Conservation (phyloP, 2,797 vertebrate species). For the Poecilia gillii region DNA sequence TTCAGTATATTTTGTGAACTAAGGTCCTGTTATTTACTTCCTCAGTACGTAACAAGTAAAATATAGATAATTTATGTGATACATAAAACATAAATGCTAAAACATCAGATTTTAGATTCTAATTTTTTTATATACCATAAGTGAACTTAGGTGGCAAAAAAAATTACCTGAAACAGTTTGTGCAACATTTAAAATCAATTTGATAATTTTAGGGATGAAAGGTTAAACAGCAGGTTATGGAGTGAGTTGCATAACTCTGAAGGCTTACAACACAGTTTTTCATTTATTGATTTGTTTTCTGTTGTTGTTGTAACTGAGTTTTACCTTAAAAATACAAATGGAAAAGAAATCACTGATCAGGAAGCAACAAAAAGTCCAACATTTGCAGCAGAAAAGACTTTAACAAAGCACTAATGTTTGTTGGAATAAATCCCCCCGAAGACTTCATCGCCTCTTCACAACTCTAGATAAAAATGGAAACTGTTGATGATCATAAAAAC, state of each 20-base stretch:
- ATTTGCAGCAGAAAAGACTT: neutral
- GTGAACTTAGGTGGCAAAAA: neutral
- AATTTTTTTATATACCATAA: neutral
- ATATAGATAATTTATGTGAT: neutral
- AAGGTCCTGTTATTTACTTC: too few relatives aligned
- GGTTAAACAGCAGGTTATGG: neutral
- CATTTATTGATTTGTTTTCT: neutral
- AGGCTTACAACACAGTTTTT: neutral
- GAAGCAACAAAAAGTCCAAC: neutral
- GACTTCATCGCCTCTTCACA: neutral
- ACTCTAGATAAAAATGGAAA: neutral
- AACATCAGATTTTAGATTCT: neutral
- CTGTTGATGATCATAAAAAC: neutral
- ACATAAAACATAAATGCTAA: neutral
- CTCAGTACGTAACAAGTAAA: neutral
- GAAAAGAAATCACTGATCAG: neutral
- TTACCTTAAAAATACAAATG: neutral
- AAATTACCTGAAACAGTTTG: neutral
- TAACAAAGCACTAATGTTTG: neutral
- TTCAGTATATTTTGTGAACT: neutral
- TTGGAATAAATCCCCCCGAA: neutral
- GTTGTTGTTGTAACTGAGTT: neutral
- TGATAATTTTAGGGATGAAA: neutral
- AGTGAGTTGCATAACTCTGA: neutral
- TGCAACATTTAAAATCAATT: neutral